Percentiles rank a stretch among this genome's conserved stretches.
These are phyloP conservation scores for Serrognathus titanus DNA, from an alignment of 2,888 invertebrate genomes.

Conservation along the genomic window DNA sequence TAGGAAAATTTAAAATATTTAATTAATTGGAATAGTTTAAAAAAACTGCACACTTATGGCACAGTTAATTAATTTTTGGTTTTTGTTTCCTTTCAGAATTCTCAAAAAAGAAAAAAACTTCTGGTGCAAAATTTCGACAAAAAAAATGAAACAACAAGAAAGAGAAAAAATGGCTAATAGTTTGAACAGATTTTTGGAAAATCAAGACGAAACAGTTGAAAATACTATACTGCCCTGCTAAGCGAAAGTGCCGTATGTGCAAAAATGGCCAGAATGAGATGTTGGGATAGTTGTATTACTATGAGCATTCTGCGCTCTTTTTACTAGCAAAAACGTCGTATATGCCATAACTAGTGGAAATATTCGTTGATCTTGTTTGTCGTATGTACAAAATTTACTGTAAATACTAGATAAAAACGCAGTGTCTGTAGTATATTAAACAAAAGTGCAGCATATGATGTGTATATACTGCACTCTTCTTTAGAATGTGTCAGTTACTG, in stretches of 20 bases:
- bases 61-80: no score
- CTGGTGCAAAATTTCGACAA: no score
- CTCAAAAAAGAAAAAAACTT: no score
- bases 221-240: not conserved
- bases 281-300: not conserved
- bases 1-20: no score
- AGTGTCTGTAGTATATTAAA: constrained; percentile 4
- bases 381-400: not conserved
- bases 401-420: constrained; percentile 5
- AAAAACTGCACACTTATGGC: no score
- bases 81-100: no score
- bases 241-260: not conserved
- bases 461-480: not conserved
- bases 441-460: constrained; percentile 1
- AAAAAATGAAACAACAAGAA: no score
- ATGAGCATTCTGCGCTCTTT: not conserved
- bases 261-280: not conserved
- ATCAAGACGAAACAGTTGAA: no score
- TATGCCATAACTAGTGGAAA: not conserved
- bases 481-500: not conserved
- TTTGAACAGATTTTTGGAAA: no score
- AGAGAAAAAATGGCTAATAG: no score
- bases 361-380: not conserved
- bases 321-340: not conserved
- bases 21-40: no score